Conservation (phyloP, 2,888 invertebrate genomes). For the Scrobipalpa atriplicella region DNA sequence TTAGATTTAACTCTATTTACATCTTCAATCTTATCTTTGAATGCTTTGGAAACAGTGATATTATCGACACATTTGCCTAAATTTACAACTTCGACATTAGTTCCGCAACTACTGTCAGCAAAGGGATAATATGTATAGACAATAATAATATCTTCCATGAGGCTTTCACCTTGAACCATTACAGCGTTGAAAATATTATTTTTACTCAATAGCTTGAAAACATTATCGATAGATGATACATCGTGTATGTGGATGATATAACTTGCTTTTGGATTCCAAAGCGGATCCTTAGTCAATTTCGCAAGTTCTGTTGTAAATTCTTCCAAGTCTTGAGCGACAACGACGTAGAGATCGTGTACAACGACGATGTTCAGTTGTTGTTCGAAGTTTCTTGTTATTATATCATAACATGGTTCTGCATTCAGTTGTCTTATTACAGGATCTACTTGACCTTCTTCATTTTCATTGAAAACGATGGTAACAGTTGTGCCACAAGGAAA, state of each 20-base stretch:
- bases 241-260: not conserved
- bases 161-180: not conserved
- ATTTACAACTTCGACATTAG: conserved; percentile 22
- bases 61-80: conserved; percentile 31
- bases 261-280: conserved; percentile 13
- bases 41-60: conserved; percentile 22
- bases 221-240: not conserved
- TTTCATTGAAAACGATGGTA: not conserved
- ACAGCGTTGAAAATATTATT: conserved; percentile 12
- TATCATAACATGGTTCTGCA: not conserved
- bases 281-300: not conserved
- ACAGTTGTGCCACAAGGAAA: conserved; percentile 1
- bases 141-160: not conserved
- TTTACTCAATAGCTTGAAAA: not conserved
- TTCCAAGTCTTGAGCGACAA: not conserved
- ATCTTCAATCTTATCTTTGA: conserved; percentile 18
- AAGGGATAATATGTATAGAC: conserved; percentile 38
- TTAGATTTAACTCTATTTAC: conserved; percentile 18
- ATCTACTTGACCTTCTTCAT: not conserved
- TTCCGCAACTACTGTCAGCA: conserved; percentile 34
- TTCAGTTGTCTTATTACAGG: conserved; percentile 9
- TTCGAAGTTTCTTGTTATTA: conserved; percentile 4
- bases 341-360: not conserved
- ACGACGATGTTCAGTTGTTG: not conserved
- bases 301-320: not conserved